Evolutionary conservation across 2,797 vertebrate species (phyloP).

Genomic region (Manis crassicaudata): DNA sequence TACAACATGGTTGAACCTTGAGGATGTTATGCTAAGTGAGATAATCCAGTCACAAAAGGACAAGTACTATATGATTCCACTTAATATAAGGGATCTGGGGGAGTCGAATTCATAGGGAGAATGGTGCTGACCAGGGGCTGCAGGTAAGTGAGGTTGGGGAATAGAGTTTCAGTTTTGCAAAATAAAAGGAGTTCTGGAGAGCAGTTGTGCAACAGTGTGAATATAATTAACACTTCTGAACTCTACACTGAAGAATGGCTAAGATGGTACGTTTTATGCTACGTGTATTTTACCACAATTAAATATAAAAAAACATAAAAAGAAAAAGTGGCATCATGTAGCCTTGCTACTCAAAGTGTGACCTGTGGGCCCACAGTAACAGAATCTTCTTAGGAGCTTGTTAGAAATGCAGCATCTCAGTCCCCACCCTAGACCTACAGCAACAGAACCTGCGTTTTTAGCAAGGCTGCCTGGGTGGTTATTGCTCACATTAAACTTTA

Average conservation of each 20-base stretch:
- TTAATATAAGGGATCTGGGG: not conserved
- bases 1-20: not conserved
- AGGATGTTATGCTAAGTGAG: not conserved
- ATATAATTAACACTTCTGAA: not conserved
- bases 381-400: not conserved
- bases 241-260: not conserved
- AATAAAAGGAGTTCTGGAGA: not conserved
- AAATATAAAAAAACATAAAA: constrained; percentile 15
- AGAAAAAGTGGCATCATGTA: not conserved
- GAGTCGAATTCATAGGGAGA: not conserved
- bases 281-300: not conserved
- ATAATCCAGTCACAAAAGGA: not conserved
- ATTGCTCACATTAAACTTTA: not conserved
- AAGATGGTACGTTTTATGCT: not conserved
- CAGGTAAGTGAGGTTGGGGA: not conserved
- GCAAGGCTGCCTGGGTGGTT: not conserved
- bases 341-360: not conserved
- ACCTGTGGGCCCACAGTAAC: not conserved
- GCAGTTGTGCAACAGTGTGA: not conserved
- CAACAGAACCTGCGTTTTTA: not conserved
- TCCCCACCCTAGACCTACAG: not conserved
- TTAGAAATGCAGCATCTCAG: not conserved
- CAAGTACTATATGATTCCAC: not conserved
- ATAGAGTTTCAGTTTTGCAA: not conserved
- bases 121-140: not conserved